Percentiles rank a stretch among this genome's conserved stretches.
phyloP scores from a whole-genome alignment of 2,113 vertebrate genomes.

The Taurulus bubalis region DNA sequence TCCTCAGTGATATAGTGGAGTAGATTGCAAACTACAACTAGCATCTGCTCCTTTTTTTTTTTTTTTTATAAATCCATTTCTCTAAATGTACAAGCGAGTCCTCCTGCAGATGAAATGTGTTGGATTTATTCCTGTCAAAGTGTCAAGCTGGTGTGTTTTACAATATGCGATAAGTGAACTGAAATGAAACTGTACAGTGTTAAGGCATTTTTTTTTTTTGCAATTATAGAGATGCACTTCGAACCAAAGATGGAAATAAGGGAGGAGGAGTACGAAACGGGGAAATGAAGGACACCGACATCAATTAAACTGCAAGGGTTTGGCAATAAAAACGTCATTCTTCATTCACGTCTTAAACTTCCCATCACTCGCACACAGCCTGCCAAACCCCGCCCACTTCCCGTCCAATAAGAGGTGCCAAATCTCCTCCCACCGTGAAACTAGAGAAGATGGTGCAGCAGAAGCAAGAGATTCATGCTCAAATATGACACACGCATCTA shows the following conservation, averaged over 20 bases:
- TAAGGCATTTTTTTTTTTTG: slow-evolving; percentile 62
- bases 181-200: slow-evolving; percentile 38
- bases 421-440: no score
- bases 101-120: neutral
- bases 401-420: no score
- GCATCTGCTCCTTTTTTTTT: slow-evolving; percentile 34
- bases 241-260: neutral
- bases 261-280: slow-evolving; percentile 11
- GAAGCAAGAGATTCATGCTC: slow-evolving; percentile 32
- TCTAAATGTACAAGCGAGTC: slow-evolving; percentile 29
- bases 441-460: neutral
- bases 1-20: slow-evolving; percentile 28
- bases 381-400: neutral
- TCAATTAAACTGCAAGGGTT: neutral
- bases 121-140: no score
- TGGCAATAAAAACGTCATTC: slow-evolving; percentile 32
- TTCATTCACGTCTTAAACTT: slow-evolving; percentile 25
- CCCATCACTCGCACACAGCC: neutral
- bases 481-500: slow-evolving; percentile 20
- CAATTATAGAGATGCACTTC: slow-evolving; percentile 40
- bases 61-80: neutral
- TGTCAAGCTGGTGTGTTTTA: slow-evolving; percentile 35
- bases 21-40: slow-evolving; percentile 28
- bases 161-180: slow-evolving; percentile 31
- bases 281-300: neutral